Evolutionary conservation across 2,888 invertebrate species (phyloP), one percentile per base, ranked within the genome.

Genomic region (Drosophila villosipedis): DNA sequence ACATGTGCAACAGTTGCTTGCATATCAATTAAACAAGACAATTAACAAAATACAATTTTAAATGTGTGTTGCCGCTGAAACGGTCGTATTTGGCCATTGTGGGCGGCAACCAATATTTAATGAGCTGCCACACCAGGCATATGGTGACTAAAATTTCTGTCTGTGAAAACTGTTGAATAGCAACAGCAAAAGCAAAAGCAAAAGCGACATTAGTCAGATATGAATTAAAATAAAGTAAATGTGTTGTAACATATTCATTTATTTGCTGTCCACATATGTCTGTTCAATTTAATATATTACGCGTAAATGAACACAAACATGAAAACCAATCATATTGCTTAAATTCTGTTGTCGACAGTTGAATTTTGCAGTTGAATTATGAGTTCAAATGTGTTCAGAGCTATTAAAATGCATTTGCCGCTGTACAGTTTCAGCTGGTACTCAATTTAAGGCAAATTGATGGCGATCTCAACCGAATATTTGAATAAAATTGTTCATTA

Each of bases 41-140:
- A 69, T 73, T 73, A 84, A 73, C 83, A 74, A 71, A 80, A 62
- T 66, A 58, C 31, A 73, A 73, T 83, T 71, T 73, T 31, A 58
- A 83, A 76, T 68, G 41, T 43, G 35, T 54, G 33, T 71, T 58
- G 66, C 41, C 25, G 30, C 54, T 43, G 76, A 61, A 74, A 54
- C 39, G 37, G 31, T 35, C n/a, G 10, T 4, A 58, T 60, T 67
- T 53, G 14, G 16, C n/a, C 39, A 43, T 30, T 49, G 57, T 35
- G 53, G 37, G 67, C 39, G 43, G 50, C 61, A 81, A 55, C 66
- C 65, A 63, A 68, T 61, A 75, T 84, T 88, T 80, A 83, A 88
- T 88, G 83, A 88, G 72, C 80, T 76, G 66, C 80, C 68, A 72
- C 66, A 81, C 72, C 74, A 78, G 65, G 76, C 75, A 78, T 79